Evolutionary conservation across 2,113 vertebrate species (phyloP), one percentile per base, ranked within the genome.

Genomic region (Siphamia tubifer): DNA sequence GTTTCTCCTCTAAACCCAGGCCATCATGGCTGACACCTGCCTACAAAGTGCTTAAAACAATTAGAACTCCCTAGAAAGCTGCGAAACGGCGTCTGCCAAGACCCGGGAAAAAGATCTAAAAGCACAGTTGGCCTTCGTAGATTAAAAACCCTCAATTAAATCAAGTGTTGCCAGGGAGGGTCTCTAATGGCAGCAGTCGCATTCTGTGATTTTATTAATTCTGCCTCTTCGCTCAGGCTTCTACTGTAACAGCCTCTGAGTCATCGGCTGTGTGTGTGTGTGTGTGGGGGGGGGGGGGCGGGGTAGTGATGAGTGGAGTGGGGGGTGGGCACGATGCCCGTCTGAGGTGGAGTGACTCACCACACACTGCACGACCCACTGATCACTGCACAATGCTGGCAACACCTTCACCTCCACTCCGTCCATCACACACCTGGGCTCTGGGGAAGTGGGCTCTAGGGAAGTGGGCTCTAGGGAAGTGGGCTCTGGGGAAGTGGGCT

Each of bases 231-330:
- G 35, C 72, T 70, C 55, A 58, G 40, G 66, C 57, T 68, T 55
- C 52, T 78, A 79, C 77, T 83, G 79, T 85, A 87, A 71, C 81
- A 78, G 76, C 80, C 73, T 68, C 83, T 90, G 87, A 89, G 80
- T 90, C 85, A 90, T 85, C 84, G 60, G 69, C 83, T 74, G 83
- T 77, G n/a, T n/a, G n/a, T n/a, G n/a, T n/a, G n/a, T n/a, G n/a
- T n/a, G n/a, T n/a, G n/a, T n/a, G 13, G 35, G 32, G 32, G 49
- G 73, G 72, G 34, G 15, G 34, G 5, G 34, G 2, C 6, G 25
- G 51, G 39, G n/a, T n/a, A n/a, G n/a, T n/a, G n/a, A n/a, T n/a
- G n/a, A 64, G 45, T 17, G 61, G 66, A 75, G n/a, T 31, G 1
- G 24, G 60, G 23, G 78, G 72, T 77, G 77, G 79, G 81, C 77